Conservation (phyloP, 92 coral and sea anemone genomes). For the Zoanthus solanderi region DNA sequence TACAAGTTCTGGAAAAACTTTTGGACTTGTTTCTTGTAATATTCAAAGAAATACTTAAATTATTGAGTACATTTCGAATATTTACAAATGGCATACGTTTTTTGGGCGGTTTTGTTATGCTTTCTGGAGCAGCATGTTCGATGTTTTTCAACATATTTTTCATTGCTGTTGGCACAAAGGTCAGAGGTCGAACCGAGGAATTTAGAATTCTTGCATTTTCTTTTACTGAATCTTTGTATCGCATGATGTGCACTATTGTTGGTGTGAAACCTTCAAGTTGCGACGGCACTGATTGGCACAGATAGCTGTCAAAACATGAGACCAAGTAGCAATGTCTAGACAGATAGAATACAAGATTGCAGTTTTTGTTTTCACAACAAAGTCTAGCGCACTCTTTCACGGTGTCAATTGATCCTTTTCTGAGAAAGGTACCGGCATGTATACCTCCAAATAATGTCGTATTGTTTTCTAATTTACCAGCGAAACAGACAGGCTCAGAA, state of each 20-base stretch:
- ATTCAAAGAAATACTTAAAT: constrained; percentile 51
- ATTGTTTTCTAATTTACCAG: constrained; percentile 73
- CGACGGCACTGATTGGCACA: constrained; percentile 86
- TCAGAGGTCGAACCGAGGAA: background rate
- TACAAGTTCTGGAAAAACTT: constrained; percentile 45
- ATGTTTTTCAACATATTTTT: background rate
- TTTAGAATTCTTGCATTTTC: background rate
- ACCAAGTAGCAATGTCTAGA: constrained; percentile 87
- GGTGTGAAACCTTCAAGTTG: constrained; percentile 88
- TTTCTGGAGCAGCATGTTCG: background rate
- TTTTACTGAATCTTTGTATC: background rate
- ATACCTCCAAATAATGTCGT: constrained; percentile 88
- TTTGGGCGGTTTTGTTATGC: background rate
- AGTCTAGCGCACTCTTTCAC: constrained; percentile 73
- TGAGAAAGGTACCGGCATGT: constrained; percentile 84
- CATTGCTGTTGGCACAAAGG: background rate
- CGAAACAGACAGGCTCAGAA: constrained; percentile 54
- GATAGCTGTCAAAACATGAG: constrained; percentile 80
- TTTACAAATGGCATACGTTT: constrained; percentile 36
- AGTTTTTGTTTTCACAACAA: constrained; percentile 81
- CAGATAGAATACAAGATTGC: constrained; percentile 90
- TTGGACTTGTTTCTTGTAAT: constrained; percentile 7
- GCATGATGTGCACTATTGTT: constrained; percentile 73
- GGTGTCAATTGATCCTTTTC: constrained; percentile 63
- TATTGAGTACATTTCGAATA: constrained; percentile 58